phyloP scores from a whole-genome alignment of 2,113 vertebrate genomes.

The Miniopterus natalensis region DNA sequence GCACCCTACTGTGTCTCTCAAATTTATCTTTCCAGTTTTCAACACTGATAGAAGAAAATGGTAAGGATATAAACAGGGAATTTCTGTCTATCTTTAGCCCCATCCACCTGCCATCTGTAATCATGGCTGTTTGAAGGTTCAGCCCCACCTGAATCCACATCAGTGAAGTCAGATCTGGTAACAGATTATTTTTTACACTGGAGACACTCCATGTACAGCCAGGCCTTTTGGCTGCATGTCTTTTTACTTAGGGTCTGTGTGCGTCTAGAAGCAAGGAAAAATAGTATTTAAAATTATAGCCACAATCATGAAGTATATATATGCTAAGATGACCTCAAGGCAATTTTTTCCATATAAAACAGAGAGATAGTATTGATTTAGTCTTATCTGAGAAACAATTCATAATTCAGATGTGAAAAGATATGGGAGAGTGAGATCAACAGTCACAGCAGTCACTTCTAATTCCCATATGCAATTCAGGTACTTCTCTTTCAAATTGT shows the following conservation, averaged over 20 bases:
- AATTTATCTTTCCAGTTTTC: neutral
- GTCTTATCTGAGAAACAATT: neutral
- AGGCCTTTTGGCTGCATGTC: neutral
- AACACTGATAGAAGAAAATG: neutral
- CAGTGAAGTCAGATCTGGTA: neutral
- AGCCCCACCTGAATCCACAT: neutral
- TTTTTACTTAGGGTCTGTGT: neutral
- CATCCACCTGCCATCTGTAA: neutral
- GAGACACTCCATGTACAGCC: neutral
- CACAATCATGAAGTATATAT: neutral
- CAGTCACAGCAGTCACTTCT: neutral
- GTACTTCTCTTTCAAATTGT: neutral
- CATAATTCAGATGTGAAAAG: constrained; percentile 8
- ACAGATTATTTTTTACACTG: neutral
- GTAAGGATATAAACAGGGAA: neutral
- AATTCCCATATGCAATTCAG: neutral
- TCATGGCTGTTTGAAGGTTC: neutral
- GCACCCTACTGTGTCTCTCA: neutral
- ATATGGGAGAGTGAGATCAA: neutral
- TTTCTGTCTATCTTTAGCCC: neutral
- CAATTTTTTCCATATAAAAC: neutral
- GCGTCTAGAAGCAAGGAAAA: constrained; percentile 27
- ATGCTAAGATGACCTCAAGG: neutral
- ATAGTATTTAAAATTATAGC: neutral
- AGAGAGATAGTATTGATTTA: neutral